Evolutionary conservation across 2,888 invertebrate species (phyloP).

Genomic region (Gerosis bhagava): DNA sequence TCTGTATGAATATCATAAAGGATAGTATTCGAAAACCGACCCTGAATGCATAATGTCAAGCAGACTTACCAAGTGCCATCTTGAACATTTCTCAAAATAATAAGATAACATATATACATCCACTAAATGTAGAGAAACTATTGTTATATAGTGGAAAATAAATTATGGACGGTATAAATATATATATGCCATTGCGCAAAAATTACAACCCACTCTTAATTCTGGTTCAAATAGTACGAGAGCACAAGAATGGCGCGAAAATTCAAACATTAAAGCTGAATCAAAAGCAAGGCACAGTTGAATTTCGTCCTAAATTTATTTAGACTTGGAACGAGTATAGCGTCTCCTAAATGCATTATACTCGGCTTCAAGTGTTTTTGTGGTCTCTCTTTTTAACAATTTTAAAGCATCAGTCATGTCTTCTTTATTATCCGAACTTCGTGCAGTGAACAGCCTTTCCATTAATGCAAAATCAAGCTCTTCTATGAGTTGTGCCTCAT

Average conservation of each 20-base stretch:
- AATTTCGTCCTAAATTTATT: slow-evolving; percentile 26
- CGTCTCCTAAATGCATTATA: slow-evolving; percentile 62
- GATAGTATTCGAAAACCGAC: too few relatives aligned
- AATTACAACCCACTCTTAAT: too few relatives aligned
- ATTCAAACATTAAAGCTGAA: slow-evolving; percentile 40
- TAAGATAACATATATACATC: too few relatives aligned
- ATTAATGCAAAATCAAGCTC: slow-evolving; percentile 70
- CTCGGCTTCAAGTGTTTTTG: slow-evolving; percentile 65
- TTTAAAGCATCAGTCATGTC: slow-evolving; percentile 59
- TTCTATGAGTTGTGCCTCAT: slow-evolving; percentile 66
- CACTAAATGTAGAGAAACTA: too few relatives aligned
- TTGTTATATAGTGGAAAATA: too few relatives aligned
- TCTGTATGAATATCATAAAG: too few relatives aligned
- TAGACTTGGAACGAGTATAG: slow-evolving; percentile 52
- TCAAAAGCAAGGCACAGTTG: slow-evolving; percentile 44
- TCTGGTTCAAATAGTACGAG: too few relatives aligned
- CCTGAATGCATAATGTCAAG: too few relatives aligned
- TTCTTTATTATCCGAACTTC: slow-evolving; percentile 58
- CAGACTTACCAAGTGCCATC: too few relatives aligned
- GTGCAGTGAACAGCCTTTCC: slow-evolving; percentile 59
- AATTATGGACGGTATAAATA: too few relatives aligned
- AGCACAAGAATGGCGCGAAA: slow-evolving; percentile 32
- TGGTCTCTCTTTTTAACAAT: slow-evolving; percentile 59
- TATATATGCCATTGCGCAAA: too few relatives aligned
- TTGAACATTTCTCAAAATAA: too few relatives aligned